These are phyloP conservation scores for Heliconius congener DNA, from an alignment of 1,140 invertebrate species.

Conservation along the genomic window DNA sequence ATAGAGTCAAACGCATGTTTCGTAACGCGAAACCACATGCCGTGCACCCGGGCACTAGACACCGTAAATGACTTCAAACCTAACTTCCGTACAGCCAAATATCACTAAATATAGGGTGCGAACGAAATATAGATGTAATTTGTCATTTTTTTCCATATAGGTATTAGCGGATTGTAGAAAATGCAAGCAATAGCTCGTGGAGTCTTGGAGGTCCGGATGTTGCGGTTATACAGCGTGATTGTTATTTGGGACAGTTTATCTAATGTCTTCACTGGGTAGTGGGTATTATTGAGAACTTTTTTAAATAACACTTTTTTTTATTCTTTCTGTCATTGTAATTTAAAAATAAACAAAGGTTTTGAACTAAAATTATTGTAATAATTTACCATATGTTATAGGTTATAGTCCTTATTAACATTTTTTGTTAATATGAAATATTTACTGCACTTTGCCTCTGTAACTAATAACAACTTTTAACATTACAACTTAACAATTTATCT, in stretches of 20 bases:
- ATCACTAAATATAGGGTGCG: conserved; percentile 25
- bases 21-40: conserved; percentile 15
- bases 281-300: background rate
- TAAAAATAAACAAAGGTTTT: background rate
- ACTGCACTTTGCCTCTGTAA: background rate
- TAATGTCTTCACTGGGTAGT: background rate
- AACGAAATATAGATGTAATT: conserved; percentile 26
- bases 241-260: background rate
- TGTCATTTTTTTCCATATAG: background rate
- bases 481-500: too few species aligned
- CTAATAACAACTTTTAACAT: too few species aligned
- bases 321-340: background rate
- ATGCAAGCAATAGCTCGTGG: background rate
- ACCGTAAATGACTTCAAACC: conserved; percentile 28
- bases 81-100: conserved; percentile 18
- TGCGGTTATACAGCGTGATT: background rate
- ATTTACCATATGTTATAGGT: background rate
- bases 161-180: background rate
- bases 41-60: conserved; percentile 29
- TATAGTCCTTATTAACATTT: too few species aligned
- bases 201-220: background rate
- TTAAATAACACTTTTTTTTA: background rate
- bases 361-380: background rate
- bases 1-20: background rate
- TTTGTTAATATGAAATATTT: background rate